Percentiles rank a stretch among this genome's conserved stretches.
These are phyloP conservation scores for Nyctibius bracteatus DNA, from an alignment of 2,113 vertebrate species.

Conservation along the genomic window DNA sequence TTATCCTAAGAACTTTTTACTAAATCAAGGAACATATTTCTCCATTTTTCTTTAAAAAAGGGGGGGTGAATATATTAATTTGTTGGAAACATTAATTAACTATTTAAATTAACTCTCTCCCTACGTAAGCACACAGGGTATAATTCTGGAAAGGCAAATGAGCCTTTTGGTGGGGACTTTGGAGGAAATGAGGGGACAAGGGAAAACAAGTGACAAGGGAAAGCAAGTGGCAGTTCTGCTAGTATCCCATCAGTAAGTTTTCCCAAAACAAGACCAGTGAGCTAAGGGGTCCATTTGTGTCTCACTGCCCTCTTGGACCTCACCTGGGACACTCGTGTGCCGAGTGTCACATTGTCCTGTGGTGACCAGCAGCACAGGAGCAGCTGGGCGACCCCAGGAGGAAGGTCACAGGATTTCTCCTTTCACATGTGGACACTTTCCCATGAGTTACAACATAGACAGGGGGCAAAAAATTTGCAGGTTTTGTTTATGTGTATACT, in stretches of 20 bases:
- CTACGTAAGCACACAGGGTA: neutral
- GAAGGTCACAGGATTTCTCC: neutral
- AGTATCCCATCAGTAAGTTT: neutral
- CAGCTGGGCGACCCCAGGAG: neutral
- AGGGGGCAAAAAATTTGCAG: neutral
- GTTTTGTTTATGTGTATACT: neutral
- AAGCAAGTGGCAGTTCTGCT: neutral
- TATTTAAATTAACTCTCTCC: neutral
- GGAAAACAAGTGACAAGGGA: neutral
- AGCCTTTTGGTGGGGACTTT: neutral
- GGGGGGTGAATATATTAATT: neutral
- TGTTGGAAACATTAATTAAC: neutral
- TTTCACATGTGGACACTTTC: neutral
- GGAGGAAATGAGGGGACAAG: neutral
- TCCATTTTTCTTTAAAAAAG: neutral
- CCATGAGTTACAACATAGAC: neutral
- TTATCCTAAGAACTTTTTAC: neutral
- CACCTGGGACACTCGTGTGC: neutral
- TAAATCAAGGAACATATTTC: neutral
- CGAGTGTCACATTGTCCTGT: neutral
- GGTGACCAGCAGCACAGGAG: neutral
- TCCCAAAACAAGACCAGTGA: neutral
- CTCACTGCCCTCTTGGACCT: neutral
- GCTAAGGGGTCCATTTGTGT: neutral
- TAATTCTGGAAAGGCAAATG: neutral